Evolutionary conservation across 2,888 invertebrate genomes (phyloP), one percentile per base, ranked within the genome.

Genomic region (Chalcosyrphus nemorum): DNA sequence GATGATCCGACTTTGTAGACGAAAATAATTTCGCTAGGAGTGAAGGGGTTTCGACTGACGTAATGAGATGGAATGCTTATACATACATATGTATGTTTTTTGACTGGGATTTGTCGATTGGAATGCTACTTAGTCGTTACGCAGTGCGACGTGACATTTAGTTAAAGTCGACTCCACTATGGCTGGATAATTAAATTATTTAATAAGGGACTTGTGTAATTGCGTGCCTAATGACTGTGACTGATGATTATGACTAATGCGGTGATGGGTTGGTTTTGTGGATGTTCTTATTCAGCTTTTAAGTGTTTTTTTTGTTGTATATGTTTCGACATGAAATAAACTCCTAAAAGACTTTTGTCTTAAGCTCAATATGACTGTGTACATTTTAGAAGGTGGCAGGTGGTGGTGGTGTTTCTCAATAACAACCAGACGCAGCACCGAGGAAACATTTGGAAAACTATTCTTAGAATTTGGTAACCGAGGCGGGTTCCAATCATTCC

Each of bases 131-230:
- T 38, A 56, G 52, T 65, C 35, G 45, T 35, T 47, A 41, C 54
- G 57, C 38, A 21, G 47, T 56, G 66, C 43, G 59, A 68, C 50
- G 59, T 72, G 80, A 74, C 57, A 68, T 68, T 74, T 47, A 21
- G 76, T 24, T 17, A 65, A 65, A 59, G 35, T 50, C 29, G 47
- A 76, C 38, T 56, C 47, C 5, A 24, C 7, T 32, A n/a, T 38
- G 43, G 38, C 45, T 38, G 65, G 29, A 59, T 76, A 57, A 76
- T 76, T 76, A 59, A 68, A 76, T 75, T 57, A 66, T 66, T 76
- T 59, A 57, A 72, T 45, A 72, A 61, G 41, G 52, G 52, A 54
- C 43, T 54, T 38, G 59, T 52, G 71, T 52, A 56, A 32, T 61
- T 72, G 52, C 61, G 54, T 72, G 72, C 54, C 61, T 72, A 72